A percentile compares a stretch with the other conserved stretches of the same genome.
phyloP scores from a whole-genome alignment of 2,888 invertebrate species.

The Idaea aversata region DNA sequence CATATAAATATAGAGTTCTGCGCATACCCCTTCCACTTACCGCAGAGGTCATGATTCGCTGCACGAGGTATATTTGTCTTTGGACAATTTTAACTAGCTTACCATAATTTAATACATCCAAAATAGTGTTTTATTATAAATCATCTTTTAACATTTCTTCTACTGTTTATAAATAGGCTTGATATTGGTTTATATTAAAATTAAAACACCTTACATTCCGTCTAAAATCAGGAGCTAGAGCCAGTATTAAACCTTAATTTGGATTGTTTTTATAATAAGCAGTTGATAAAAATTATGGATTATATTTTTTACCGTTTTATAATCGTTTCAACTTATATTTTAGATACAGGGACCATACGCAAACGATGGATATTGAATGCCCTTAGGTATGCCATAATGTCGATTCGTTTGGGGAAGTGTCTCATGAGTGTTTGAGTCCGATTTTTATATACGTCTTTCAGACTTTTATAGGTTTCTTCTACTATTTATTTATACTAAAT shows the following conservation, averaged over 20 bases:
- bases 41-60: too few species aligned
- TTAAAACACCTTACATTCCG: background rate
- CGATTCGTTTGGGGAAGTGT: background rate
- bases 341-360: background rate
- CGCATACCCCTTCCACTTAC: too few species aligned
- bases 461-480: background rate
- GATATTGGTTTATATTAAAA: background rate
- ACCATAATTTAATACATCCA: background rate
- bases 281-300: background rate
- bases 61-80: too few species aligned
- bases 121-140: background rate
- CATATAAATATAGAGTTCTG: too few species aligned
- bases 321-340: background rate
- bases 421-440: background rate
- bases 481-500: background rate
- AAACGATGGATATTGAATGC: background rate
- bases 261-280: background rate
- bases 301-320: conserved; percentile 1
- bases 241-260: background rate
- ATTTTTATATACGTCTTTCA: background rate
- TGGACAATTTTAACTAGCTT: background rate
- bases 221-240: background rate
- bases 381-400: background rate
- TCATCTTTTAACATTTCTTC: background rate
- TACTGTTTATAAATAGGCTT: background rate